These are phyloP conservation scores for Stercorarius parasiticus DNA, from an alignment of 2,113 vertebrate species.

Conservation along the genomic window DNA sequence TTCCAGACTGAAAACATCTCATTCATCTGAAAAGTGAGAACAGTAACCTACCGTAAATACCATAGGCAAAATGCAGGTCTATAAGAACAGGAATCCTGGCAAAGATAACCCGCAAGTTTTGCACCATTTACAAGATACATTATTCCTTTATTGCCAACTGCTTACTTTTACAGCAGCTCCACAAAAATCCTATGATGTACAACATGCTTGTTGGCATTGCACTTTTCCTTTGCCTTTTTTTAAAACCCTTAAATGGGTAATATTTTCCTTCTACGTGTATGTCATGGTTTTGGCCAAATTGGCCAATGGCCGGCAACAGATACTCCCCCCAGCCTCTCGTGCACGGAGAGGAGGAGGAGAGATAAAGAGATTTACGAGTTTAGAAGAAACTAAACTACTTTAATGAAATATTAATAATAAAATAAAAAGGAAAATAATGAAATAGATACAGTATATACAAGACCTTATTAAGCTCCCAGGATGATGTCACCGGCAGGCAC, in stretches of 20 bases:
- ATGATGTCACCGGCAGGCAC: too few relatives aligned
- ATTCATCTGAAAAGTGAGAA: neutral
- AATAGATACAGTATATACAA: too few relatives aligned
- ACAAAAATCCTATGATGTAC: accelerated
- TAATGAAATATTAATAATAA: too few relatives aligned
- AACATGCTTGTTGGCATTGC: neutral
- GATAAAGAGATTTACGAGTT: too few relatives aligned
- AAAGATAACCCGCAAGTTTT: neutral
- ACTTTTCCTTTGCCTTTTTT: neutral
- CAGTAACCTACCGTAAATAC: neutral
- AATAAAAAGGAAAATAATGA: too few relatives aligned
- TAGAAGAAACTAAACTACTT: too few relatives aligned
- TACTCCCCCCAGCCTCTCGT: too few relatives aligned
- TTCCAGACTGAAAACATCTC: neutral
- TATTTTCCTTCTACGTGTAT: neutral
- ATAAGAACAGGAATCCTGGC: neutral
- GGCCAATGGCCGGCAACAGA: too few relatives aligned
- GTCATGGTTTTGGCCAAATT: too few relatives aligned
- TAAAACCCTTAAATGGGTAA: neutral
- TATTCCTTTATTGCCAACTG: neutral
- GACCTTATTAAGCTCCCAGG: too few relatives aligned
- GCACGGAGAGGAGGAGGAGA: too few relatives aligned
- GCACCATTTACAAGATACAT: neutral
- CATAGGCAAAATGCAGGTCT: neutral
- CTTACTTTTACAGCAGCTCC: neutral